Base-by-base conservation (phyloP, 2,888 invertebrate species). In the Clepsis dumicolana region DNA sequence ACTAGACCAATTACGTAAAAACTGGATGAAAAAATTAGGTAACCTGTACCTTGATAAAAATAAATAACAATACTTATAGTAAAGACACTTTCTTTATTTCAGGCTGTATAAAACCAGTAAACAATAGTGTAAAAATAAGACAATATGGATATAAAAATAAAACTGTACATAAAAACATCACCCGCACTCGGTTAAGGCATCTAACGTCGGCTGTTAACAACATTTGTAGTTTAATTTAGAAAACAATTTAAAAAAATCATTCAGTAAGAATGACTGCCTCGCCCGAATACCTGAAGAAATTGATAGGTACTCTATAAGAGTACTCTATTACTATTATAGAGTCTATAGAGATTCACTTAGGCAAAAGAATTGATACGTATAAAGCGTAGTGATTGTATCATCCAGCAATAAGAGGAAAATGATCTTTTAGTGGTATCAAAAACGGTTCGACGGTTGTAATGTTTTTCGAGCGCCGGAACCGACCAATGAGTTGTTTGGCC, bases 391-490 rank as follows among this genome's bases (percentile, higher is more conserved):
- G 0, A n/a, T 41, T 16, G 25, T 10, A 8, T 59, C 59, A 59
- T n/a, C 59, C 59, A 24, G 59, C 41, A 25, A 27, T 24, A 16
- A 21, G 2, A 27, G 54, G 16, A 29, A 10, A 29, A 29, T 4
- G 4, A 16, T 59, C 50, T 63, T 35, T 63, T n/a, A 67, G 14
- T 29, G 67, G 67, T 29, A 62, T 62, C 50, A 67, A 27, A 18
- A 67, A 67, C 21, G 67, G 57, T 21, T 32, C 27, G 12, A 24
- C 62, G 2, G 67, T 56, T 27, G 70, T 59, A 12, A 57, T 16
- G 57, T 70, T 70, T 21, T 65, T 61, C 0, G 65, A 65, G 2
- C 70, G 54, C 41, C 65, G 54, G 50, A 65, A 70, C 21, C 70
- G 61, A 8, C 70, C 70, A 50, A 70, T 70, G 18, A 70, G 65